phyloP scores from a whole-genome alignment of 2,113 vertebrate genomes.

The Dipodomys merriami region DNA sequence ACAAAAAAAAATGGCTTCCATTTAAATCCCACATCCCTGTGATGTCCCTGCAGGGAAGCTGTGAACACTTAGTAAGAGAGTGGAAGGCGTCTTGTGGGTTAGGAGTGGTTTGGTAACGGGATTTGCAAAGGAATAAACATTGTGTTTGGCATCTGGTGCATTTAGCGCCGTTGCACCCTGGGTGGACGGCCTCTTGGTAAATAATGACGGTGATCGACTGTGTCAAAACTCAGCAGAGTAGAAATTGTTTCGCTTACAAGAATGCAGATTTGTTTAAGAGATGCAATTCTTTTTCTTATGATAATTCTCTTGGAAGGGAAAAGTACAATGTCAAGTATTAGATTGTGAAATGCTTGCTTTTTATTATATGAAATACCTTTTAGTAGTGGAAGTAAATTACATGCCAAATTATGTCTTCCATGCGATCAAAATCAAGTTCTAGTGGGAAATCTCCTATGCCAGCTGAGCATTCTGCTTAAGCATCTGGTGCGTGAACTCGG shows the following conservation, averaged over 20 bases:
- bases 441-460: neutral
- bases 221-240: neutral
- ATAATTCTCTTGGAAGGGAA: neutral
- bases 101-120: neutral
- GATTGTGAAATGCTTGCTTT: slow-evolving; percentile 29
- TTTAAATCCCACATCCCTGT: neutral
- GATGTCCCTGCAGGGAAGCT: neutral
- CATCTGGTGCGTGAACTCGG: neutral
- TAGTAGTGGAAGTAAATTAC: neutral
- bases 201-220: neutral
- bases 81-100: neutral
- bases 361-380: neutral
- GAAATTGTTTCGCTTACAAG: neutral
- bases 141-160: neutral
- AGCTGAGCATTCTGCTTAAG: neutral
- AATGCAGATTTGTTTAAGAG: neutral
- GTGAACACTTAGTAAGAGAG: neutral
- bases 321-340: neutral
- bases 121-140: slow-evolving; percentile 10
- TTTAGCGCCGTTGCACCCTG: neutral
- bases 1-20: slow-evolving; percentile 16
- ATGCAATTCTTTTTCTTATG: neutral
- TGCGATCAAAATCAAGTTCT: neutral
- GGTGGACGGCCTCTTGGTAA: neutral
- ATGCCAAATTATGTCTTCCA: neutral